Percentiles rank a stretch among this genome's conserved stretches.
These are phyloP conservation scores for Chrysocyon brachyurus DNA, from an alignment of 2,797 vertebrate species.

Conservation along the genomic window DNA sequence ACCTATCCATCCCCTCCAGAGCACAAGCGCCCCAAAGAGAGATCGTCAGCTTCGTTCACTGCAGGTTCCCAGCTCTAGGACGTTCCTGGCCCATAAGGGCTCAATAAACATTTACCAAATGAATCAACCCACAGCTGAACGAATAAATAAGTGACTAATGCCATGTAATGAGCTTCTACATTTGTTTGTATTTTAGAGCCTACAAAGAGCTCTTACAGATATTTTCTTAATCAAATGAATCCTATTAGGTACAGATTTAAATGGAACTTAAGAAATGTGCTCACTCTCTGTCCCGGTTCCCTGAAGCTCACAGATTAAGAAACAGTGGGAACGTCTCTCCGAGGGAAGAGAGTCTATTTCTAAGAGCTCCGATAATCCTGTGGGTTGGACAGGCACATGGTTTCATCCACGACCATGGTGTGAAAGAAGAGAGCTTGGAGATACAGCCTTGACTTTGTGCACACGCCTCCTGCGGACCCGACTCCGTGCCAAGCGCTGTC, in stretches of 20 bases:
- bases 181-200: constrained; percentile 37
- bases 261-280: constrained; percentile 25
- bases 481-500: accelerated
- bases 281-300: constrained; percentile 43
- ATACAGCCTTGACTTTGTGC: accelerated
- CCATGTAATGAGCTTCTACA: background rate
- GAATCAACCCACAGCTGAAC: background rate
- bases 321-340: no score
- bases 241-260: constrained; percentile 57
- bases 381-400: accelerated
- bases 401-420: background rate
- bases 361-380: no score
- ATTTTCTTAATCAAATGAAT: background rate
- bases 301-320: background rate
- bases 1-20: background rate
- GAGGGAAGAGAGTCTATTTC: background rate
- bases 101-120: constrained; percentile 13
- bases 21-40: background rate
- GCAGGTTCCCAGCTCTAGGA: background rate
- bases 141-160: constrained; percentile 36
- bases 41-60: background rate
- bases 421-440: background rate
- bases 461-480: background rate
- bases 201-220: background rate
- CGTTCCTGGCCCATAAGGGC: background rate